Base-by-base conservation (phyloP, 2,888 invertebrate genomes). In the Phaonia tiefii region DNA sequence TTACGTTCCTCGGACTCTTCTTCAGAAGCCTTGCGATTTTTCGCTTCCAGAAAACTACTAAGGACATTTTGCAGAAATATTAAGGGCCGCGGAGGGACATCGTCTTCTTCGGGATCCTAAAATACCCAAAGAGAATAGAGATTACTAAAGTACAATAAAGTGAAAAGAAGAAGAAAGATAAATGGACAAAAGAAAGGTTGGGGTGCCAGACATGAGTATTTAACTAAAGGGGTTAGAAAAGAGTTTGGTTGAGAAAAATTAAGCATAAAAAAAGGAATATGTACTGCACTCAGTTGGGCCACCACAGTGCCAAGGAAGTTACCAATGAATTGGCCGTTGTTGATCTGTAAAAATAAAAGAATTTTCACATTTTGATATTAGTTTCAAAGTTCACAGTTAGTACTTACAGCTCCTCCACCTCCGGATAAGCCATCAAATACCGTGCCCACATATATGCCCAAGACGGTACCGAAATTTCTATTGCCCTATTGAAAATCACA, bases 71-170 rank as follows among this genome's bases (percentile, higher is more conserved):
- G 86, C 8, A 89, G 73, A 31, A 91, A 91, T 1, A 88, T 79
- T 1, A 87, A 63, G 0, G 91, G 91, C 67, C 88, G 87, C 0
- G 90, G 89, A 0, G 89, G 89, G 10, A 63, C 79, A 15, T 89
- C 90, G 25, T 90, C 90, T 17, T 91, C 90, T 56, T 91, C 90
- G 11, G 91, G 91, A 80, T 91, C 89, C 91, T 91, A 85, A 85
- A 37, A 56, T 1, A 37, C 11, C 31, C 4, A 26, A 17, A 42
- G 22, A 25, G 84, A 46, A 58, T 31, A 8, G 10, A 56, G 10
- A 26, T 4, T 5, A 4, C 44, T 25, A 22, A 37, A 60, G n/a
- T n/a, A 51, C 11, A 7, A 15, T 44, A 56, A 63, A 15, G 7
- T 11, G 60, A 51, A 20, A 42, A 60, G 69, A 31, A 54, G 65